Conservation (phyloP, 2,888 invertebrate species). For the Drosophila affinis region DNA sequence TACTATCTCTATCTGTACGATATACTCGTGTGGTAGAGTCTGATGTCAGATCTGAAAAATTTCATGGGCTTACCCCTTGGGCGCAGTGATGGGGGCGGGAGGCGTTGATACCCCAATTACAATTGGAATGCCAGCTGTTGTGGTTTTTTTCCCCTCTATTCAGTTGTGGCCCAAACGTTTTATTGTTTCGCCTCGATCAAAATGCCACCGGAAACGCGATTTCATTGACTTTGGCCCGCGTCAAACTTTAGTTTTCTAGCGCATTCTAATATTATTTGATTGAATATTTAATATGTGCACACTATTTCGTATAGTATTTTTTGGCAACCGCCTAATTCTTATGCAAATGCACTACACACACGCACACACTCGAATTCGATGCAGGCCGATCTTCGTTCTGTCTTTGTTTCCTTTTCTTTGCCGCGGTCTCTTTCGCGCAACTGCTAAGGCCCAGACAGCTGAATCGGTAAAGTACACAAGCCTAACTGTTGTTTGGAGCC, state of each 20-base stretch:
- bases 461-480: conserved; percentile 40
- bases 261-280: conserved; percentile 33
- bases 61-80: conserved; percentile 26
- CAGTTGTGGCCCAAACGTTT: conserved; percentile 24
- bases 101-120: conserved; percentile 32
- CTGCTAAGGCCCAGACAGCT: conserved; percentile 15
- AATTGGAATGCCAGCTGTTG: conserved; percentile 25
- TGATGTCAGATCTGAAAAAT: conserved; percentile 38
- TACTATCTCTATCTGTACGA: not conserved
- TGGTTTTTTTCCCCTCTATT: conserved; percentile 3
- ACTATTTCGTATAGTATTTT: conserved; percentile 7
- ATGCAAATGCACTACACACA: conserved; percentile 38
- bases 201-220: conserved; percentile 46
- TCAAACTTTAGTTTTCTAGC: conserved; percentile 21
- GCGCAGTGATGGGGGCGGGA: conserved; percentile 1
- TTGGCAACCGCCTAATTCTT: conserved; percentile 22
- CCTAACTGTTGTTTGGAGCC: conserved; percentile 30
- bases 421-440: conserved; percentile 10
- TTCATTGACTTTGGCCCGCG: conserved; percentile 45
- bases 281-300: conserved; percentile 31
- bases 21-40: not conserved
- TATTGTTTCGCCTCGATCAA: not conserved
- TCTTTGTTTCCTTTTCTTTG: not conserved
- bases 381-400: not conserved
- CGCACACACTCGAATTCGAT: not conserved